phyloP scores from a whole-genome alignment of 2,888 invertebrate genomes.

The Euproctis similis region DNA sequence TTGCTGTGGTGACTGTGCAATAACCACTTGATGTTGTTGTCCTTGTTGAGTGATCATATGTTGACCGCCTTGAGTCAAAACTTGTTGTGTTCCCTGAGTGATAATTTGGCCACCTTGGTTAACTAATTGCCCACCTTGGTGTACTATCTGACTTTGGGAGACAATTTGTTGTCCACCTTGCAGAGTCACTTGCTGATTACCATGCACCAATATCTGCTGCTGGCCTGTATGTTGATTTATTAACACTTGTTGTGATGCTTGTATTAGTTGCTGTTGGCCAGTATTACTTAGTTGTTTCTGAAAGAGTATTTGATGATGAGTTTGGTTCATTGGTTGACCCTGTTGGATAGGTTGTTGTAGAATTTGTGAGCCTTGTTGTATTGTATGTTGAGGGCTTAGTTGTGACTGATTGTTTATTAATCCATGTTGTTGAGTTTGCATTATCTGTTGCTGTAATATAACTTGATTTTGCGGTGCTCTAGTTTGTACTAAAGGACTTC shows the following conservation, averaged over 20 bases:
- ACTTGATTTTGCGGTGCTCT: conserved; percentile 70
- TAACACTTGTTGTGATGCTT: conserved; percentile 71
- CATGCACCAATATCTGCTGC: conserved; percentile 68
- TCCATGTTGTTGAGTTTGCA: conserved; percentile 70
- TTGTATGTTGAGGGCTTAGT: conserved; percentile 70
- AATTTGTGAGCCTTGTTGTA: conserved; percentile 74
- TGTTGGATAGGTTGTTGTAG: conserved; percentile 77
- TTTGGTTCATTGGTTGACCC: conserved; percentile 66
- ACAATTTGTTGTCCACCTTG: conserved; percentile 67
- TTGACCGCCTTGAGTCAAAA: conserved; percentile 65
- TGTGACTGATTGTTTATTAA: conserved; percentile 62
- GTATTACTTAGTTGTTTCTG: conserved; percentile 75
- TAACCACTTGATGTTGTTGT: conserved; percentile 66
- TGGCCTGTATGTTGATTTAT: conserved; percentile 68
- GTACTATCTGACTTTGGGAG: conserved; percentile 64
- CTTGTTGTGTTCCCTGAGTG: conserved; percentile 59
- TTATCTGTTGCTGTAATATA: conserved; percentile 74
- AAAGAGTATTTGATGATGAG: conserved; percentile 66
- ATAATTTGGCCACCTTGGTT: conserved; percentile 64
- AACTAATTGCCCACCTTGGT: conserved; percentile 65
- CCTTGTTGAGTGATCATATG: conserved; percentile 69
- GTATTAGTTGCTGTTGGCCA: conserved; percentile 68
- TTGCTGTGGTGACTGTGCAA: conserved; percentile 67
- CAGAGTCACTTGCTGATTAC: conserved; percentile 66
- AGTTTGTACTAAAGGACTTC: conserved; percentile 63